Evolutionary conservation across 2,888 invertebrate genomes (phyloP).

Genomic region (Cheilosia variabilis): DNA sequence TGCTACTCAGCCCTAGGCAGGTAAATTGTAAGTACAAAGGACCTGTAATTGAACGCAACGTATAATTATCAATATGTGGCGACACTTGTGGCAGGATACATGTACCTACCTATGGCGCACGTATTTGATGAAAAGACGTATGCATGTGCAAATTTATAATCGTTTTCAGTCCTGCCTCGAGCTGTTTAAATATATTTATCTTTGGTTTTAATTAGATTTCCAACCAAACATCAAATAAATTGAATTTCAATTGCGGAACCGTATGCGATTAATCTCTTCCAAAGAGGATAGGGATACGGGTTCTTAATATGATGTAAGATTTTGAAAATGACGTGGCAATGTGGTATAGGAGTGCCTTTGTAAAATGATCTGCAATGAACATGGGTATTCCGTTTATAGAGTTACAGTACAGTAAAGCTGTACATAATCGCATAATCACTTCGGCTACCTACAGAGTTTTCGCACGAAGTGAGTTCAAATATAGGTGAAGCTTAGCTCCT

Average conservation of each 20-base stretch:
- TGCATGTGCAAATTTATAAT: neutral
- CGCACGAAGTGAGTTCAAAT: too few relatives aligned
- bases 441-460: too few relatives aligned
- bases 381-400: too few relatives aligned
- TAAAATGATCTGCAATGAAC: too few relatives aligned
- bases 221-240: slow-evolving; percentile 37
- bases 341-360: too few relatives aligned
- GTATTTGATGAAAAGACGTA: neutral
- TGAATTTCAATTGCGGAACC: slow-evolving; percentile 31
- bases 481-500: too few relatives aligned
- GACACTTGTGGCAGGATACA: slow-evolving; percentile 2
- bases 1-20: slow-evolving; percentile 2
- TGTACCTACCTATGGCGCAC: neutral
- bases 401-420: too few relatives aligned
- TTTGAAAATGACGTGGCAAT: too few relatives aligned
- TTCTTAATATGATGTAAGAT: too few relatives aligned
- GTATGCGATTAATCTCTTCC: neutral
- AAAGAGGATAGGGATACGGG: neutral
- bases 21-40: slow-evolving; percentile 35
- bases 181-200: slow-evolving; percentile 47
- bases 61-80: slow-evolving; percentile 39
- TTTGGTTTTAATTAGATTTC: slow-evolving; percentile 51
- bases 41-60: slow-evolving; percentile 55
- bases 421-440: too few relatives aligned
- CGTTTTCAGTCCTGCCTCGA: neutral